These are phyloP conservation scores for Ornithoptera alexandrae DNA, from an alignment of 2,888 invertebrate genomes.

Conservation along the genomic window DNA sequence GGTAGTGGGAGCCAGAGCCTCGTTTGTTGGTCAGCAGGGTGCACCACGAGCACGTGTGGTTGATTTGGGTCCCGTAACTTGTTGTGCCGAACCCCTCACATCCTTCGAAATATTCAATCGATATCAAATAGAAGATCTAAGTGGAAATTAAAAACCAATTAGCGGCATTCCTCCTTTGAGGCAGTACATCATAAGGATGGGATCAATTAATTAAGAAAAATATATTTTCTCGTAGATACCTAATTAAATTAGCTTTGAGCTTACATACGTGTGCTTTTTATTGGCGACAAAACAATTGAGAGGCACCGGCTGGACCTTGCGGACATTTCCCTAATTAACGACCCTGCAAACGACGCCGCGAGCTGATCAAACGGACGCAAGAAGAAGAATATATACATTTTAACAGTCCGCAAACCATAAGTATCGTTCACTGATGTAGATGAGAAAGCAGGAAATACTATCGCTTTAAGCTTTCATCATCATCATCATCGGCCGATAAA, in stretches of 20 bases:
- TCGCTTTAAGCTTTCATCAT: too few species aligned
- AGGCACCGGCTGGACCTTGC: conserved; percentile 40
- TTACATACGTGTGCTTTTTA: conserved; percentile 16
- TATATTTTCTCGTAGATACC: conserved; percentile 13
- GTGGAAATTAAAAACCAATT: too few species aligned
- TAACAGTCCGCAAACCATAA: conserved; percentile 42
- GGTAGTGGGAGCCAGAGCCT: too few species aligned
- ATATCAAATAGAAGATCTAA: too few species aligned
- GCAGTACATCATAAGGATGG: conserved; percentile 4
- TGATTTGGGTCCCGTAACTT: too few species aligned
- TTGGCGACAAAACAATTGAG: conserved; percentile 17
- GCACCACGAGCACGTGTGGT: too few species aligned
- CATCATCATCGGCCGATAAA: too few species aligned
- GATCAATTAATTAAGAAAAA: conserved; percentile 23
- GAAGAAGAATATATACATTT: conserved; percentile 54
- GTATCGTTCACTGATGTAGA: not conserved
- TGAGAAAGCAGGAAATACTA: not conserved
- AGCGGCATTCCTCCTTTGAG: not conserved
- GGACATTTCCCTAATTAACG: conserved; percentile 69
- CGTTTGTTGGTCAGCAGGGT: too few species aligned
- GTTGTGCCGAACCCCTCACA: too few species aligned
- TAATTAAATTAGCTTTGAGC: conserved; percentile 21
- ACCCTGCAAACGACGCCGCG: conserved; percentile 56
- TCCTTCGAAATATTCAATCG: too few species aligned
- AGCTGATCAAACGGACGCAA: conserved; percentile 50